Conservation (phyloP, 2,888 invertebrate genomes). For the Drosophila neutralis region DNA sequence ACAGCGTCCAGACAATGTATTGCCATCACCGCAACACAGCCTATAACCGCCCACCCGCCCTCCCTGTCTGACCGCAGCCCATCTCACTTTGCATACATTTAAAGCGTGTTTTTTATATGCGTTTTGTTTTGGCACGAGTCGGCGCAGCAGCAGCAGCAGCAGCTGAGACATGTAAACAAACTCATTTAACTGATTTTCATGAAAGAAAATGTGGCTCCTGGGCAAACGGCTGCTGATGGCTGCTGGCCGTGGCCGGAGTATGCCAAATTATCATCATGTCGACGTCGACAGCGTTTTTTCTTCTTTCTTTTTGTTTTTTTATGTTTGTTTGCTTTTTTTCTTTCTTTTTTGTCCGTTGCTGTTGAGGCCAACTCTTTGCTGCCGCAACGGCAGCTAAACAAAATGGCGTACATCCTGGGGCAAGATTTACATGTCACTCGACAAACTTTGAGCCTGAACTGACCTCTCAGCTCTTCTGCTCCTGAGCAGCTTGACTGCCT, state of each 20-base stretch:
- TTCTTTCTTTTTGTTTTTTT: slow-evolving; percentile 6
- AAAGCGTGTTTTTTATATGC: slow-evolving; percentile 53
- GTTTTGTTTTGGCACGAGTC: slow-evolving; percentile 23
- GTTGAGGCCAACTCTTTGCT: slow-evolving; percentile 58
- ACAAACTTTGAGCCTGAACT: slow-evolving; percentile 51
- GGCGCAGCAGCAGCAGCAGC: slow-evolving; percentile 7
- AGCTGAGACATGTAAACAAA: slow-evolving; percentile 75
- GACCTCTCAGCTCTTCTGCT: slow-evolving; percentile 48
- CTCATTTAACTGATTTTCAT: slow-evolving; percentile 78
- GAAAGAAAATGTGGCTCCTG: slow-evolving; percentile 72
- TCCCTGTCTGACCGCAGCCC: not conserved
- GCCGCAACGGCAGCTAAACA: slow-evolving; percentile 39
- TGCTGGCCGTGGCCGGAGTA: slow-evolving; percentile 42
- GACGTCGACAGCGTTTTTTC: slow-evolving; percentile 23
- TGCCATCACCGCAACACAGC: slow-evolving; percentile 22
- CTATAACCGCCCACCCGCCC: not conserved
- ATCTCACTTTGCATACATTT: slow-evolving; percentile 58
- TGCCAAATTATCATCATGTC: slow-evolving; percentile 62
- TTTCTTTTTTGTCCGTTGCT: slow-evolving; percentile 1
- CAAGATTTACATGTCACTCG: slow-evolving; percentile 82
- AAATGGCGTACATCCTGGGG: slow-evolving; percentile 68
- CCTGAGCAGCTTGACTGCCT: slow-evolving; percentile 49
- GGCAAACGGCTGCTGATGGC: slow-evolving; percentile 47
- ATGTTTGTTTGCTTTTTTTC: not conserved
- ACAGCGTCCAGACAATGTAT: slow-evolving; percentile 71